Conservation (phyloP, 2,113 vertebrate genomes). For the Siniperca knerii region DNA sequence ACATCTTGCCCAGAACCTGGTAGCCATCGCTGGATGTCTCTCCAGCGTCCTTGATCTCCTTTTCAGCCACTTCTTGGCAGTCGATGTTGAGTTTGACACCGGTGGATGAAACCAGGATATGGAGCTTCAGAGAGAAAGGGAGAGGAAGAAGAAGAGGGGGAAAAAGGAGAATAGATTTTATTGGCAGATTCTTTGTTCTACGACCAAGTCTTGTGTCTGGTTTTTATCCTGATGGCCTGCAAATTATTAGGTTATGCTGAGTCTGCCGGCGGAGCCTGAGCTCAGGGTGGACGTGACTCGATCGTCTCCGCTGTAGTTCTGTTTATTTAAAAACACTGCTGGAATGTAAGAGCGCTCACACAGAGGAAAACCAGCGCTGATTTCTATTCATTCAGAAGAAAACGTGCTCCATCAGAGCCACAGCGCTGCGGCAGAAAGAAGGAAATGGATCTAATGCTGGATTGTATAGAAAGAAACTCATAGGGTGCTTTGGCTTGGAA, state of each 20-base stretch:
- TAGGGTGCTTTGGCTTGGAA: no score
- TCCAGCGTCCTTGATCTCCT: conserved; percentile 90
- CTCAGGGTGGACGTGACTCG: background rate
- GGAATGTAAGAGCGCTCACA: conserved; percentile 10
- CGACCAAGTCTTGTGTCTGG: conserved; percentile 50
- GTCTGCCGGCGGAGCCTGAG: conserved; percentile 1
- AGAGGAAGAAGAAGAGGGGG: background rate
- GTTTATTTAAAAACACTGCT: conserved; percentile 28
- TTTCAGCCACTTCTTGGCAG: conserved; percentile 92
- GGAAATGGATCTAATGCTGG: background rate
- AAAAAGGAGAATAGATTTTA: conserved; percentile 22
- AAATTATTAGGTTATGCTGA: conserved; percentile 38
- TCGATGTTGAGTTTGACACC: conserved; percentile 93
- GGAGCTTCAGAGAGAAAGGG: conserved; percentile 84
- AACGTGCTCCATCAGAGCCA: background rate
- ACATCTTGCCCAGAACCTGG: conserved; percentile 95
- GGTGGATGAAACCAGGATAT: conserved; percentile 92
- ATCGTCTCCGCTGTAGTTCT: conserved; percentile 9
- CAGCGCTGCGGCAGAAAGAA: background rate
- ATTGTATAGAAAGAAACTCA: background rate
- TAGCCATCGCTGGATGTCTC: conserved; percentile 94
- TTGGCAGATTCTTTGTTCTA: conserved; percentile 45
- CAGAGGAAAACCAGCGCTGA: conserved; percentile 12
- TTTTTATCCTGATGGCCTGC: conserved; percentile 54
- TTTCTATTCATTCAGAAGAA: conserved; percentile 9